Conservation (phyloP, 2,113 vertebrate genomes). For the Dolichallabes microphthalmus region DNA sequence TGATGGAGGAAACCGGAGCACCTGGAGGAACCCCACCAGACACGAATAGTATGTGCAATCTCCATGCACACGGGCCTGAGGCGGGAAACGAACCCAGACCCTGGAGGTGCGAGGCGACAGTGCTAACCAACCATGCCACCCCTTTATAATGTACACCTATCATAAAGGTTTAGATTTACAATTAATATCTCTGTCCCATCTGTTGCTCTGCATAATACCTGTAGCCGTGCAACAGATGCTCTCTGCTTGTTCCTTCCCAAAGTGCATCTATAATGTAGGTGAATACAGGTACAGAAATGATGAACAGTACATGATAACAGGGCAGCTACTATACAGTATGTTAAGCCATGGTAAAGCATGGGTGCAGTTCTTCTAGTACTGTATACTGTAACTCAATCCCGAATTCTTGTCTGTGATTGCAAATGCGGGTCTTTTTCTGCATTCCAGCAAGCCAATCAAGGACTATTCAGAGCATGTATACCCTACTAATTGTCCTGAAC, state of each 20-base stretch:
- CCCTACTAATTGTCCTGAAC: slow-evolving; percentile 62
- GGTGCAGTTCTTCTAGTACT: slow-evolving; percentile 66
- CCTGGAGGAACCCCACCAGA: no score
- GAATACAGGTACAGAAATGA: slow-evolving; percentile 21
- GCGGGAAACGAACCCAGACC: no score
- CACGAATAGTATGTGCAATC: no score
- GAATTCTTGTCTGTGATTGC: slow-evolving; percentile 54
- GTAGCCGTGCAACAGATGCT: background rate
- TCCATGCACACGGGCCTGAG: no score
- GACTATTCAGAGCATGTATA: slow-evolving; percentile 59
- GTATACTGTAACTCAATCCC: slow-evolving; percentile 56
- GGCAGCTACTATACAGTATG: no score
- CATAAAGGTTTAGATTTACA: background rate
- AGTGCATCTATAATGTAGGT: background rate
- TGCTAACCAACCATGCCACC: no score
- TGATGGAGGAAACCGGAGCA: no score
- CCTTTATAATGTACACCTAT: background rate
- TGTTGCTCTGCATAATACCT: background rate
- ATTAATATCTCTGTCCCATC: background rate
- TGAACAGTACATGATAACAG: slow-evolving; percentile 42
- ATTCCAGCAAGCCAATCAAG: slow-evolving; percentile 58
- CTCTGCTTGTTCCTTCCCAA: background rate
- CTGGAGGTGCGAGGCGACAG: no score
- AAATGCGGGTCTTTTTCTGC: slow-evolving; percentile 33
- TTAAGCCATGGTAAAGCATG: slow-evolving; percentile 14